These are phyloP conservation scores for Pemphredon lugubris DNA, from an alignment of 2,888 invertebrate genomes.

Conservation along the genomic window DNA sequence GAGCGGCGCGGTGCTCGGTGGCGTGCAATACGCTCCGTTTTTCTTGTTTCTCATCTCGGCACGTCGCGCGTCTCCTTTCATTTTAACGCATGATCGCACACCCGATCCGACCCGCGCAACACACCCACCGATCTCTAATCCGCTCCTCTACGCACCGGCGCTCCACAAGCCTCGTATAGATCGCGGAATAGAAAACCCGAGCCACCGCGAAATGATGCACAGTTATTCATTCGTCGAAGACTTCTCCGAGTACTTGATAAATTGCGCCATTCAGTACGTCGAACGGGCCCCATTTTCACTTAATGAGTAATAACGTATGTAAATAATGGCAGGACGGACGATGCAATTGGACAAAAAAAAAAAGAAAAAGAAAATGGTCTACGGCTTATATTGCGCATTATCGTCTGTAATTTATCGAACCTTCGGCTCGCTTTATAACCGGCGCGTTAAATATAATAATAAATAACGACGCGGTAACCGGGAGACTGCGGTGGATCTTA, in stretches of 20 bases:
- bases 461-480: constrained; percentile 5
- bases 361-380: not conserved
- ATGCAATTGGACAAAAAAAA: not conserved
- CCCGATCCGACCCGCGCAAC: constrained; percentile 73
- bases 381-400: not conserved
- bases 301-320: constrained; percentile 17
- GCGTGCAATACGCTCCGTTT: constrained; percentile 42
- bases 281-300: constrained; percentile 23
- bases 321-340: not conserved
- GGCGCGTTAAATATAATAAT: constrained; percentile 1
- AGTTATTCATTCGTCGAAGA: constrained; percentile 11
- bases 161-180: constrained; percentile 28
- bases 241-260: constrained; percentile 14
- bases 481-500: not conserved
- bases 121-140: constrained; percentile 78
- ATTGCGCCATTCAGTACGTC: constrained; percentile 14
- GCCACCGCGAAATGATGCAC: constrained; percentile 20
- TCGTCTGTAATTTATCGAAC: not conserved
- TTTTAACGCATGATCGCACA: constrained; percentile 80
- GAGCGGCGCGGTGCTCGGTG: constrained; percentile 23
- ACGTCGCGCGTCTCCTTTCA: constrained; percentile 78
- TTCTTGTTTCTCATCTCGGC: constrained; percentile 64
- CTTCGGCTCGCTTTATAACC: not conserved
- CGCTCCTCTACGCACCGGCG: constrained; percentile 39
- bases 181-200: constrained; percentile 56